Base-by-base conservation (phyloP, 2,797 vertebrate genomes). In the Siniperca obscura region DNA sequence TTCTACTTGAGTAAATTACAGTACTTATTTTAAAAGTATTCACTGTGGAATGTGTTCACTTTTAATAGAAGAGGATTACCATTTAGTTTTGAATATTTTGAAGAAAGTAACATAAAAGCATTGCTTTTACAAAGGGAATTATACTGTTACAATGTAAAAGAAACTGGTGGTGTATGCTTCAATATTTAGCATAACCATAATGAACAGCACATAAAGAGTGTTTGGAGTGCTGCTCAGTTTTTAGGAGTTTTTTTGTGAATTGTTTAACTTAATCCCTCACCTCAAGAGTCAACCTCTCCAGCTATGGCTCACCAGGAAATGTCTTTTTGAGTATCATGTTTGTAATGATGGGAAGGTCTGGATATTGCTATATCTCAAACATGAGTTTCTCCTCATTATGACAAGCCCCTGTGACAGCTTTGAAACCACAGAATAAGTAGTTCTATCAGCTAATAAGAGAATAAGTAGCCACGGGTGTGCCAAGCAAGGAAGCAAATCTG, bases 291-390 rank as follows among this genome's bases (percentile, higher is more conserved):
- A 17, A 5, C 30, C 36, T 64, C 40, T 48, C 9, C 62, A 40
- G 42, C 22, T 19, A 50, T 30, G 38, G 25, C 40, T 75, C 38
- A 44, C 46, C 75, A 66, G 74, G 44, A 67, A 50, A 53, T 50
- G 55, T 42, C 44, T 57, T 48, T 65, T 42, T 21, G 22, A 55
- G 10, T 72, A 57, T 44, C 27, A 19, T 48, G 27, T 62, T 55
- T 66, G 17, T 38, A 53, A 46, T 65, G 34, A 6, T 9, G 10
- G 50, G 48, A 30, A 56, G 12, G 21, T 74, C 64, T 59, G 25
- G 42, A 74, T 74, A n/a, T 67, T 75, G 40, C 62, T 53, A 21
- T 12, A 34, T n/a, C 55, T 27, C 2, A 46, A 52, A 65, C 44
- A 57, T 36, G 11, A 38, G 30, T 40, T 25, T 25, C 11, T 68